Evolutionary conservation across 2,888 invertebrate genomes (phyloP), one percentile per base, ranked within the genome.

Genomic region (Papilio elwesi): DNA sequence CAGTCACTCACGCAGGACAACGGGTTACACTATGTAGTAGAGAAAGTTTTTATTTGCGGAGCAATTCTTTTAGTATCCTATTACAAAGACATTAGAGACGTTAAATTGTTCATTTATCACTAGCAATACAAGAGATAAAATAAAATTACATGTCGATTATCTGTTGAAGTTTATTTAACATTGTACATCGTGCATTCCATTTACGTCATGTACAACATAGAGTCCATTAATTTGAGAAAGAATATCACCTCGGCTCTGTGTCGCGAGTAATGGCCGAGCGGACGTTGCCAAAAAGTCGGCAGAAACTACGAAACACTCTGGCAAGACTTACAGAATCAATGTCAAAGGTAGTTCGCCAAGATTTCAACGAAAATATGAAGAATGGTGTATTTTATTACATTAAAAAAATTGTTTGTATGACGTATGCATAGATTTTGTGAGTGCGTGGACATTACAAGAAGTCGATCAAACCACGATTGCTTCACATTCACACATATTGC

Each of bases 241-340:
- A 36, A 69, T 62, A 49, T 59, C 57, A 62, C 69, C 59, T 69
- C 43, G 9, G 49, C 26, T 10, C 59, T 51, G 36, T 57, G 69
- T 69, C n/a, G 16, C 62, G 49, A 51, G 69, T 62, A 62, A 62
- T 51, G 69, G n/a, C 57, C 49, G 49, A 51, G 38, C 13, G 59
- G 36, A 51, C 62, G 69, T 62, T 62, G 69, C 69, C 69, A 69
- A 69, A 69, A 69, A 62, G 51, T 69, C 36, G 51, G 15, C 38
- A 51, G 48, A 62, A 62, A 69, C 69, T 51, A 15, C 36, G 12
- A 69, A 69, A 62, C 38, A 62, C 36, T 10, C 8, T 15, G 47
- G 47, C 47, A 62, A 49, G 48, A 49, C 59, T 26, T 62, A 62
- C 49, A 62, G 36, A 51, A 69, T 51, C 62, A 51, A 69, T 49